These are phyloP conservation scores for Acleris cristana DNA, from an alignment of 2,888 invertebrate genomes.

Conservation along the genomic window DNA sequence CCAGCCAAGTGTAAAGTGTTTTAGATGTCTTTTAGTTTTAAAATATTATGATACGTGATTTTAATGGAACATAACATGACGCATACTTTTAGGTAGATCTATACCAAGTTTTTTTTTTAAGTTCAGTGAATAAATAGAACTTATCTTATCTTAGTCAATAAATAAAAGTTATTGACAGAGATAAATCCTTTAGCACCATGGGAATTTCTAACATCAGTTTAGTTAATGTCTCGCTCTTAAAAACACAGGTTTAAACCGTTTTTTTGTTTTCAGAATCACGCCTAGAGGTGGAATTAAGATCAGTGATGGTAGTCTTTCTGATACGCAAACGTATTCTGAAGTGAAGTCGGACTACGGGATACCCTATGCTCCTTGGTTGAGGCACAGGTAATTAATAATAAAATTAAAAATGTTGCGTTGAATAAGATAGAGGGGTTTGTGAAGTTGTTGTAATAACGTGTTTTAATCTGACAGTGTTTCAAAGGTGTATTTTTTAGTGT, in stretches of 20 bases:
- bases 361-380: constrained; percentile 93
- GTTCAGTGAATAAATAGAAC: constrained; percentile 4
- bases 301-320: constrained; percentile 93
- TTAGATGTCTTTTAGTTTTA: not conserved
- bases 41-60: not conserved
- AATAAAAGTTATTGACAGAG: constrained; percentile 5
- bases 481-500: constrained; percentile 38
- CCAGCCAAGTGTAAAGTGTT: constrained; percentile 1
- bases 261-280: constrained; percentile 64
- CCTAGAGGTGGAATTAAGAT: constrained; percentile 83
- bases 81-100: constrained; percentile 30
- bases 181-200: constrained; percentile 28
- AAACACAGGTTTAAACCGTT: constrained; percentile 13
- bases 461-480: constrained; percentile 4
- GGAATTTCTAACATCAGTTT: constrained; percentile 36
- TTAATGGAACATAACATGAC: constrained; percentile 12
- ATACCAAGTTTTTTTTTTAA: not conserved
- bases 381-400: constrained; percentile 86
- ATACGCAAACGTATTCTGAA: constrained; percentile 90
- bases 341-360: constrained; percentile 91
- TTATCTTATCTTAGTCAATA: constrained; percentile 31
- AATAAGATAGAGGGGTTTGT: constrained; percentile 47
- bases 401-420: constrained; percentile 13
- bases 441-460: constrained; percentile 39
- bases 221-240: not conserved